Base-by-base conservation (phyloP, 2,797 vertebrate species). In the Tenualosa ilisha region DNA sequence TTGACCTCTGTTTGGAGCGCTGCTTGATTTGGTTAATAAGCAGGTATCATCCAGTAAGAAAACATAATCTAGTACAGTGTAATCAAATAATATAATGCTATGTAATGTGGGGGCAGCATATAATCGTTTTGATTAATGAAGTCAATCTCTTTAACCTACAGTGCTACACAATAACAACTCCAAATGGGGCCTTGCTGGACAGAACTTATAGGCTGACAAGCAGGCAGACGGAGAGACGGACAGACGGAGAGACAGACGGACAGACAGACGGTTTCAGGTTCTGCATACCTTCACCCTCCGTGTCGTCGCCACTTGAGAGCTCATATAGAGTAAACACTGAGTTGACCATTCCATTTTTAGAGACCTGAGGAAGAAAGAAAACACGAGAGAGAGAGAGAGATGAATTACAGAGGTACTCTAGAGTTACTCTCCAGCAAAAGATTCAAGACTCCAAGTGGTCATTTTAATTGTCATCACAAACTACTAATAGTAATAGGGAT, bases 261-360 rank as follows among this genome's bases (percentile, higher is more conserved):
- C 11, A 26, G 17, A 31, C 22, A 63, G 79, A 0, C 12, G 11
- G 1, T 0, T 81, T 43, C 51, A 56, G 17, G 20, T 68, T 61
- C 20, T 63, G 1, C 86, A 0, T 96, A 99, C 98, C 98, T 97
- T 99, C 97, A 0, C 93, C 94, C 88, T 96, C 96, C 0, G 98
- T 97, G 88, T 99, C 98, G 6, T 98, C 97, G 0, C 98, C 97
- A 0, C 95, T 98, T 72, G 94, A 93, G 86, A 99, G 89, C 63
- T 99, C 98, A 8, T 98, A 99, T 49, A 99, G 94, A 0, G 98
- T 99, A 90, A 98, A 99, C 79, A 99, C 98, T 0, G 97, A 97
- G 93, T 99, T 99, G 90, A 96, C 95, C 96, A 98, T 95, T 56
- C 97, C 97, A 0, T 95, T 97, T 94, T 90, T 98, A 3, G 96